Evolutionary conservation across 1,140 invertebrate genomes (phyloP).

Genomic region (Polyergus mexicanus): DNA sequence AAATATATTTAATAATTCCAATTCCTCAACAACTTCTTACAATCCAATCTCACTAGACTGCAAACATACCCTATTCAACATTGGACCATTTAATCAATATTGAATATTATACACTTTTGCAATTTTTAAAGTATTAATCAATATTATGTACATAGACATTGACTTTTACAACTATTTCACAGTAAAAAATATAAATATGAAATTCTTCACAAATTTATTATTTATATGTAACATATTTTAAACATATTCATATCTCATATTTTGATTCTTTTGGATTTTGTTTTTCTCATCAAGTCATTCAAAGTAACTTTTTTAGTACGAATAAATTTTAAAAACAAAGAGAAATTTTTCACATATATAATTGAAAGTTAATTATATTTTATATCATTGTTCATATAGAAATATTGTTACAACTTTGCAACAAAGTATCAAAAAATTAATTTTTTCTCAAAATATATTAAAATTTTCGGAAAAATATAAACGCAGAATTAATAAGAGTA

Average conservation of each 20-base stretch:
- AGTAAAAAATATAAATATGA: constrained; percentile 27
- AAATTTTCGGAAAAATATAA: constrained; percentile 62
- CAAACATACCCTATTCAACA: background rate
- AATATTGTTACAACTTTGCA: background rate
- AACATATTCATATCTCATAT: constrained; percentile 6
- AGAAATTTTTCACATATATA: background rate
- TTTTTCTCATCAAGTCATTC: background rate
- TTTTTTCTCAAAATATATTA: background rate
- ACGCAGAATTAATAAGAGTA: constrained; percentile 79
- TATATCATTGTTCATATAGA: background rate
- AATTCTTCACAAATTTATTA: constrained; percentile 20
- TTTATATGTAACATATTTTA: constrained; percentile 7
- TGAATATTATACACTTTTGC: background rate
- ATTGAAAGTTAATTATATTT: background rate
- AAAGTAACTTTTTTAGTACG: background rate
- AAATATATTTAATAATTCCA: constrained; percentile 36
- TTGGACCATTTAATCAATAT: background rate
- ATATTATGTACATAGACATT: constrained; percentile 13
- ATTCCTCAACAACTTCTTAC: constrained; percentile 12
- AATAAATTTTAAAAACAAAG: background rate
- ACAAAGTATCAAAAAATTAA: background rate
- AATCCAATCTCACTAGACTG: background rate
- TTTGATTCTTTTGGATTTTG: background rate
- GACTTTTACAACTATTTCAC: constrained; percentile 13
- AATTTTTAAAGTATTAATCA: constrained; percentile 12